phyloP scores from a whole-genome alignment of 2,888 invertebrate species.

The Ellobium chinense region DNA sequence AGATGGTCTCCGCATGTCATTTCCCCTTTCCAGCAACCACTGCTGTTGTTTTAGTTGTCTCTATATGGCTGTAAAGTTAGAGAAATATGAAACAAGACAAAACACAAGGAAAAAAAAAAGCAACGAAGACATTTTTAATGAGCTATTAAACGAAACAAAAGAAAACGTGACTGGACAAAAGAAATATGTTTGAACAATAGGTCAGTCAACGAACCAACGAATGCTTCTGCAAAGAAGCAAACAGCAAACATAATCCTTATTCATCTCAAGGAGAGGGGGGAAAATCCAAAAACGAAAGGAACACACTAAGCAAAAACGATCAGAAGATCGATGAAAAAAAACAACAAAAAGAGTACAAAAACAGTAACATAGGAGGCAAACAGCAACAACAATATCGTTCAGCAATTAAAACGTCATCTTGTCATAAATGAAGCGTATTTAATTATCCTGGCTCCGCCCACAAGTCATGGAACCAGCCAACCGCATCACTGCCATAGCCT shows the following conservation, averaged over 20 bases:
- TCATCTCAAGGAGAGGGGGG: not conserved
- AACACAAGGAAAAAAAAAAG: no score
- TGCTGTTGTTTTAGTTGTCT: no score
- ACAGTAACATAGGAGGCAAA: not conserved
- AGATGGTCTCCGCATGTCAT: no score
- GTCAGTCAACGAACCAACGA: no score
- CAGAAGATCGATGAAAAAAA: not conserved
- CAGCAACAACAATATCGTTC: not conserved
- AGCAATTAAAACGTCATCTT: constrained; percentile 26
- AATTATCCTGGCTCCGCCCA: not conserved
- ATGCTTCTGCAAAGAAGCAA: no score
- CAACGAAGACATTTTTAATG: no score
- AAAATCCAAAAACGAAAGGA: not conserved
- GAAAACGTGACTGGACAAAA: no score
- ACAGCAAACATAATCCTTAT: no score
- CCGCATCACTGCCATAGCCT: not conserved
- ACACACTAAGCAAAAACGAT: not conserved
- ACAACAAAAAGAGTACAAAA: not conserved
- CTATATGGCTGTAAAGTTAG: no score
- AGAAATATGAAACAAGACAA: no score
- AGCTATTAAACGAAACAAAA: not conserved
- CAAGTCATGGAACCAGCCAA: constrained; percentile 8
- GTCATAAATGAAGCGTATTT: constrained; percentile 19
- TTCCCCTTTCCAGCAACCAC: no score
- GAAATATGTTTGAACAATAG: no score